phyloP scores from a whole-genome alignment of 2,113 vertebrate species.

The Monopterus albus region DNA sequence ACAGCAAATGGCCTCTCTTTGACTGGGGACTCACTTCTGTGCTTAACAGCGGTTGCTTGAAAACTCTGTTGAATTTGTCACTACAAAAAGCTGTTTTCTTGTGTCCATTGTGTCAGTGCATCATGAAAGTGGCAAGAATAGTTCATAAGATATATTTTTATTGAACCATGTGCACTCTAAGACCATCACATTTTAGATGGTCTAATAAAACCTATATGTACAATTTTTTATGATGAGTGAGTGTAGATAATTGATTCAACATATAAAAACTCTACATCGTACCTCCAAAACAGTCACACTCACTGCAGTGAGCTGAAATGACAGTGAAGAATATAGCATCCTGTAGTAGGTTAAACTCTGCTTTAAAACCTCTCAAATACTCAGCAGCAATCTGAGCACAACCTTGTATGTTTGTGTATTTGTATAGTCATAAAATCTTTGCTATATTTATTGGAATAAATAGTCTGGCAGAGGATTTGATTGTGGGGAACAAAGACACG shows the following conservation, averaged over 20 bases:
- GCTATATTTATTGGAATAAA: conserved; percentile 30
- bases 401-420: conserved; percentile 5
- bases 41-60: not conserved
- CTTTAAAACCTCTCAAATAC: too few relatives aligned
- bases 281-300: not conserved
- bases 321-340: not conserved
- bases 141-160: not conserved
- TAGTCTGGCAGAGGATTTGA: conserved; percentile 60
- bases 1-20: conserved; percentile 2
- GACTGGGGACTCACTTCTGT: not conserved
- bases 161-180: not conserved
- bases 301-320: not conserved
- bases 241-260: not conserved
- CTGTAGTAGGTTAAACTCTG: not conserved
- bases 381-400: too few relatives aligned
- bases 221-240: too few relatives aligned
- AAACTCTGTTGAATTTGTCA: conserved; percentile 7
- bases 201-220: too few relatives aligned
- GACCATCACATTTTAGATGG: not conserved
- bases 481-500: conserved; percentile 28
- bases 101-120: not conserved
- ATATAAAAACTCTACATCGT: not conserved
- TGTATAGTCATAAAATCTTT: conserved; percentile 27
- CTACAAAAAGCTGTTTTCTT: not conserved
- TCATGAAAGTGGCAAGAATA: not conserved